Conservation (phyloP, 2,797 vertebrate genomes). For the Darevskia mixta region DNA sequence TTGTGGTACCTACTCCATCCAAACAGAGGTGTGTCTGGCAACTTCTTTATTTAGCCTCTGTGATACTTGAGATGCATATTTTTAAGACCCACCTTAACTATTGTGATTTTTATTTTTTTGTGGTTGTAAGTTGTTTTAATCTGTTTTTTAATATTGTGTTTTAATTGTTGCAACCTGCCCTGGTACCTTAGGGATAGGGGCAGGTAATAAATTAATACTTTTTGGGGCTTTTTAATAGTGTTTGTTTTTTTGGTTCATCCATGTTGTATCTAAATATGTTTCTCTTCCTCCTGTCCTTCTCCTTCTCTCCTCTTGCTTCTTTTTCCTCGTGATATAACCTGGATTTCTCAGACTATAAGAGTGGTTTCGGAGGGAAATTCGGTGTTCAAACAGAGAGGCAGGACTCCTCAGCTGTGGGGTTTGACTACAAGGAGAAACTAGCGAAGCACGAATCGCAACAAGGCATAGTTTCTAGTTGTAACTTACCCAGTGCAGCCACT, state of each 20-base stretch:
- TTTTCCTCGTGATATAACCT: conserved; percentile 56
- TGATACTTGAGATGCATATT: no score
- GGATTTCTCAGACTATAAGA: conserved; percentile 91
- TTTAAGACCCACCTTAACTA: no score
- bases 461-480: conserved; percentile 78
- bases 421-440: conserved; percentile 93
- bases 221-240: not conserved
- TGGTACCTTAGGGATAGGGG: no score
- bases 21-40: no score
- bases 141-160: no score
- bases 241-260: not conserved
- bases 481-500: conserved; percentile 63
- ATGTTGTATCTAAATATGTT: conserved; percentile 57
- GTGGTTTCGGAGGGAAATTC: conserved; percentile 93
- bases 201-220: no score
- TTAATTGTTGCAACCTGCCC: no score
- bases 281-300: conserved; percentile 54
- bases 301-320: conserved; percentile 45
- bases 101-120: no score
- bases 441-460: conserved; percentile 88
- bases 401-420: conserved; percentile 92
- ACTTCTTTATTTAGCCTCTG: no score
- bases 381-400: conserved; percentile 90
- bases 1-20: no score
- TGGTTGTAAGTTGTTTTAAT: no score